Base-by-base conservation (phyloP, 2,888 invertebrate genomes). In the Griposia aprilina region DNA sequence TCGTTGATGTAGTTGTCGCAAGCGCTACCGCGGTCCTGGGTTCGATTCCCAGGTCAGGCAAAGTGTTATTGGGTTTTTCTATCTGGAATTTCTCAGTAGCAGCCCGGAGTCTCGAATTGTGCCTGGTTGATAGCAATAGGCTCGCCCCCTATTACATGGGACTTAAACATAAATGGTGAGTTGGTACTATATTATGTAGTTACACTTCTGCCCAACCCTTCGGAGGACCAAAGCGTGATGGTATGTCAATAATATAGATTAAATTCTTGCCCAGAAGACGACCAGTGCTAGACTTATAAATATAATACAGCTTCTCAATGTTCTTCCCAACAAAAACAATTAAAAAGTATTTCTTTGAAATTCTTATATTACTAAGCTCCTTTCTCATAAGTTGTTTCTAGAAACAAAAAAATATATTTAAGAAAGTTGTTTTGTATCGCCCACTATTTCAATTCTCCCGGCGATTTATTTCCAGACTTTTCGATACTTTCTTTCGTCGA, bases 391-490 rank as follows among this genome's bases (percentile, higher is more conserved):
- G 36, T 65, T 30, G 26, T 62, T 78, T 55, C 26, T 13, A 17
- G 30, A n/a, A 20, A n/a, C n/a, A 20, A 76, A 17, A 26, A 52
- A 68, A 45, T 55, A 4, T 0, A 69, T 60, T 62, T 45, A 62
- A 23, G 45, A 52, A 26, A 71, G 26, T 63, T 41, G 13, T 62
- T 79, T 63, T 36, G 4, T 74, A 60, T 48, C 23, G 52, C 7
- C 48, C 17, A 60, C 52, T 11, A 48, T 80, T 50, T 45, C 50
- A 65, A 73, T 13, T 73, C 80, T 36, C 73, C 10, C 13, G 78
- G 66, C 73, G 20, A 79, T 79, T 65, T 3, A 65, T 59, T 52
- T 66, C 17, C 59, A 36, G 52, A 55, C 6, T 26, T 52, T 23
- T 59, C 6, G 45, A 73, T 52, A 48, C 48, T 74, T 17, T 80